Evolutionary conservation across 1,140 invertebrate species (phyloP), one percentile per base, ranked within the genome.

Genomic region (Sesamia nonagrioides): DNA sequence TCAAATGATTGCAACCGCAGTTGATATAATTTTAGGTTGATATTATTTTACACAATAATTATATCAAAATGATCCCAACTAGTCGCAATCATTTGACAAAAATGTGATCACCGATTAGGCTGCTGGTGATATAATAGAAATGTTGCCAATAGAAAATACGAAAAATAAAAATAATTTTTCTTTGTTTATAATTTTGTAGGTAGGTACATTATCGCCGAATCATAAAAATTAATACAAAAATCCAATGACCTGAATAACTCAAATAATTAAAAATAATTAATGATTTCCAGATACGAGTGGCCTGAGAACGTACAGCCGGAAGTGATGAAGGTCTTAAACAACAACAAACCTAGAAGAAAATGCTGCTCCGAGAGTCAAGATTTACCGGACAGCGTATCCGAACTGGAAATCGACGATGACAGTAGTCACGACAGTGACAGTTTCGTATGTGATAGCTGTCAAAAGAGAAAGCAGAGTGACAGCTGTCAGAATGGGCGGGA

Each of bases 281-380:
- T 33, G 0, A 13, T 80, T 87, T 88, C 5, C 85, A 94, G 92
- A 86, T 94, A 90, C 77, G 89, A 93, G 1, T 94, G 93, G 93
- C 93, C 93, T 0, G 83, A 88, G 9, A 88, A 85, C 68, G 84
- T 91, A 0, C 77, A 93, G 74, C 90, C 93, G 0, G 91, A 93
- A 84, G 89, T 93, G 63, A 86, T 35, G 91, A 89, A 81, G 89
- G 89, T 61, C 35, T 92, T 52, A 74, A 87, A 82, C 7, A 87
- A 82, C 76, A 63, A 83, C 72, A 33, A 82, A 76, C 75, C 79
- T 77, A 18, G 74, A 54, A 77, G 60, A 40, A 77, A 77, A 7
- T 86, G 86, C 37, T 86, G 82, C 68, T 87, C 87, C 1, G 85
- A 84, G 71, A 89, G 77, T 21, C 83, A 87, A 8, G 81, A 84